Base-by-base conservation (phyloP, 1,140 invertebrate genomes). In the Brachionus plicatilis region DNA sequence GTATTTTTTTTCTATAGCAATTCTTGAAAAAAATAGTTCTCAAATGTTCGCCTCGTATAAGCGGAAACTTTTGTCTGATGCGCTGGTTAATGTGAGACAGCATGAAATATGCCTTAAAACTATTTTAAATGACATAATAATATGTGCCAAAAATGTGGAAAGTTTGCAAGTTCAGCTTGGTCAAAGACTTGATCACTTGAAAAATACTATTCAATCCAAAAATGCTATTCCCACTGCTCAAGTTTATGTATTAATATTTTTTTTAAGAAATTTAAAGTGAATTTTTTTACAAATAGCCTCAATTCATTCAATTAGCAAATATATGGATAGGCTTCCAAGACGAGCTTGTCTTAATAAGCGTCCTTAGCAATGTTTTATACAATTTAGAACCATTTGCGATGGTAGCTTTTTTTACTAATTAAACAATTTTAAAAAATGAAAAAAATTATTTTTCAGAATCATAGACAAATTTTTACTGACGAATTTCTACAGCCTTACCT, bases 271-370 rank as follows among this genome's bases (percentile, higher is more conserved):
- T 41, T 85, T 17, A 2, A 53, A 75, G n/a, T 50, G 11, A 47
- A 47, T 5, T 50, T 50, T 76, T 76, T 76, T 85, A 11, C 2
- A 9, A 27, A 20, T 53, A 90, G 89, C 90, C 90, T 29, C 89
- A 90, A 85, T 90, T 90, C 84, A 89, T 89, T 47, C 88, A 90
- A 84, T 85, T 90, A 50, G 87, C 89, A 11, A 87, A 89, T 85
- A 86, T 90, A 82, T 90, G 90, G 90, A 89, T 87, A 86, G 87
- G 89, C 37, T 89, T 90, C 82, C 90, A 90, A 85, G 89, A 90
- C 87, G 90, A 90, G 85, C 90, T 90, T 88, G 88, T 90, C 0
- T 84, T 90, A 33, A 86, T 90, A 14, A 88, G 87, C 86, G 89
- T 90, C 1, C 87, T 90, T 11, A 90, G 88, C 85, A 90, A 90